Evolutionary conservation across 2,888 invertebrate genomes (phyloP).

Genomic region (Toxonevra muliebris): DNA sequence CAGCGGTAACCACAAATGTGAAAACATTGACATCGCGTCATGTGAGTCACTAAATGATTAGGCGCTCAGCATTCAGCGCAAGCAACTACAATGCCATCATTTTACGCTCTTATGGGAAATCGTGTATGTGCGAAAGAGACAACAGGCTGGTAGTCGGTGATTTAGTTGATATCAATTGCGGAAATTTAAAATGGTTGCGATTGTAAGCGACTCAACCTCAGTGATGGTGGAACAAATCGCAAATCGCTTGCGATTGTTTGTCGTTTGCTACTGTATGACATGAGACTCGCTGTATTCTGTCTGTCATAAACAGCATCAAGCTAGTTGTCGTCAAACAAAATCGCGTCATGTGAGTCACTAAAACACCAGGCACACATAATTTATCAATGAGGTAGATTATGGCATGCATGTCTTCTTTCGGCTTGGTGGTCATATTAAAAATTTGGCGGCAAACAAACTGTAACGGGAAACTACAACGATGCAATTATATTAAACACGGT

Average conservation of each 20-base stretch:
- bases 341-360: slow-evolving; percentile 65
- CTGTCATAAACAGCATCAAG: no score
- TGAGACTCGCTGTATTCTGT: no score
- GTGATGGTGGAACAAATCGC: slow-evolving; percentile 4
- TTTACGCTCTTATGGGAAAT: background rate
- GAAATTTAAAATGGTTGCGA: slow-evolving; percentile 19
- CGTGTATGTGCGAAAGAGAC: slow-evolving; percentile 24
- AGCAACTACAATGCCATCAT: background rate
- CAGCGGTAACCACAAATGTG: slow-evolving; percentile 29
- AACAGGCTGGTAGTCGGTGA: background rate
- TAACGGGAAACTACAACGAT: no score
- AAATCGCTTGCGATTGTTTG: background rate
- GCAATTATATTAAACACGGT: no score
- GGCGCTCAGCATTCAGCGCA: slow-evolving; percentile 41
- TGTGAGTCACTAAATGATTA: slow-evolving; percentile 58
- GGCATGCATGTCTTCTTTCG: background rate
- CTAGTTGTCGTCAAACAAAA: slow-evolving; percentile 42
- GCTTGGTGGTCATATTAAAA: no score
- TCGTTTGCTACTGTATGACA: slow-evolving; percentile 39
- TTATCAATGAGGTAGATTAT: background rate
- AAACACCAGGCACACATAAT: slow-evolving; percentile 55
- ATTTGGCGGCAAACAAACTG: no score
- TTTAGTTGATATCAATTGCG: background rate
- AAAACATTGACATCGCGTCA: slow-evolving; percentile 60
- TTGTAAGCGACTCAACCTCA: background rate